Base-by-base conservation (phyloP, 1,140 invertebrate species). In the Teleogryllus occipitalis region DNA sequence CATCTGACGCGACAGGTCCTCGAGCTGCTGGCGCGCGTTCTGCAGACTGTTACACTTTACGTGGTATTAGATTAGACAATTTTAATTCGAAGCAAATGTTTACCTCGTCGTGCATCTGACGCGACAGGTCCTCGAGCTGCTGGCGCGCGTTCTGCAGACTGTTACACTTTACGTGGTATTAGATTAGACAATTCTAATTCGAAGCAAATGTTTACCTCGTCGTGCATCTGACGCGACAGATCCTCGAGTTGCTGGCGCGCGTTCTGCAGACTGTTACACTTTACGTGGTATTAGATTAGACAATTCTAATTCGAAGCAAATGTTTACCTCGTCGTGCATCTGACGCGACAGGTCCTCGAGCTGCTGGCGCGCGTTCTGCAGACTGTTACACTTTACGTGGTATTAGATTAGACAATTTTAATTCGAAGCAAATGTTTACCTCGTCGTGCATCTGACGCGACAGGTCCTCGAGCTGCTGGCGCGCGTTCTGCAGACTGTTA, bases 91-190 rank as follows among this genome's bases (percentile, higher is more conserved):
- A n/a, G 49, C 49, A 54, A 54, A 54, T 7, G 75, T 81, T 82
- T 86, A 94, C 93, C 90, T 96, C 94, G 82, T 96, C 94, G 82
- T 96, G 94, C 90, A 92, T 92, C 85, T 92, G 91, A 22, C 95
- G 87, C 0, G 95, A 97, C 2, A 98, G 89, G 85, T 97, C 94
- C 87, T 97, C 96, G 2, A 97, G 87, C 84, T 97, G 95, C 83
- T 94, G 93, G 80, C 94, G 89, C 14, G 96, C 96, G 84, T 95
- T 95, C 85, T 96, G 94, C 77, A 98, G 87, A 83, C 93, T 96
- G 83, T 95, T 94, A 49, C 95, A 88, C 86, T 98, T 96, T 18
- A 97, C 96, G 86, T 97, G 96, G 87, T 97, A n/a, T n/a, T n/a
- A n/a, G n/a, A n/a, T n/a, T n/a, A n/a, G n/a, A n/a, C n/a, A n/a